A percentile compares a stretch with the other conserved stretches of the same genome.
Evolutionary conservation across 2,797 vertebrate genomes (phyloP).

Genomic region (Carduelis carduelis): DNA sequence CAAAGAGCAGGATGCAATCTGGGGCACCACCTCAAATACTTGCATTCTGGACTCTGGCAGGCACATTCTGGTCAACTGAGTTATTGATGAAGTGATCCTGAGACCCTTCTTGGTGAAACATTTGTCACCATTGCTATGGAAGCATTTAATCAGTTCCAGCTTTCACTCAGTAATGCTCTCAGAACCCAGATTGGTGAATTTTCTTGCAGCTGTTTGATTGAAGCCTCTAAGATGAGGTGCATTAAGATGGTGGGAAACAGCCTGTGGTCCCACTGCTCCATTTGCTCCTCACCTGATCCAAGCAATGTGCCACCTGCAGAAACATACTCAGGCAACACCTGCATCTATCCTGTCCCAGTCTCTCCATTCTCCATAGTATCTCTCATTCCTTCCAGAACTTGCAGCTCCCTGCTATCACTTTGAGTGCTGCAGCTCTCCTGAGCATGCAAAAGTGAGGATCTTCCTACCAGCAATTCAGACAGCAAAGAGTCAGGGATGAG

Average conservation of each 20-base stretch:
- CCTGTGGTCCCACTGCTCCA: not conserved
- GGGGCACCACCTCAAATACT: not conserved
- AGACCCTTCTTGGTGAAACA: not conserved
- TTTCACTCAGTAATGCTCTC: not conserved
- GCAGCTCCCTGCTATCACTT: not conserved
- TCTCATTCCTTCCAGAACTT: not conserved
- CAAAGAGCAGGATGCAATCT: not conserved
- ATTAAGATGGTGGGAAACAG: not conserved
- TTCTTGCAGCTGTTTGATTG: not conserved
- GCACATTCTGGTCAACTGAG: not conserved
- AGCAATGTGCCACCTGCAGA: not conserved
- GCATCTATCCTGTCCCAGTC: not conserved
- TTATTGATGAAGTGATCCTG: not conserved
- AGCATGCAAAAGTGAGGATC: not conserved
- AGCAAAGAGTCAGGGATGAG: not conserved
- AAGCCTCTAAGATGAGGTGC: not conserved
- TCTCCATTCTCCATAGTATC: not conserved
- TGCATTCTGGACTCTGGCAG: not conserved
- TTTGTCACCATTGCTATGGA: not conserved
- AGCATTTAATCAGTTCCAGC: not conserved
- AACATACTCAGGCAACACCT: not conserved
- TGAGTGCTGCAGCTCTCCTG: not conserved
- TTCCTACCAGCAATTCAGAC: not conserved
- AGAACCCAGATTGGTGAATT: not conserved
- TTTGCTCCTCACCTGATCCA: not conserved